Evolutionary conservation across 1,140 invertebrate genomes (phyloP).

Genomic region (Venturia canescens): DNA sequence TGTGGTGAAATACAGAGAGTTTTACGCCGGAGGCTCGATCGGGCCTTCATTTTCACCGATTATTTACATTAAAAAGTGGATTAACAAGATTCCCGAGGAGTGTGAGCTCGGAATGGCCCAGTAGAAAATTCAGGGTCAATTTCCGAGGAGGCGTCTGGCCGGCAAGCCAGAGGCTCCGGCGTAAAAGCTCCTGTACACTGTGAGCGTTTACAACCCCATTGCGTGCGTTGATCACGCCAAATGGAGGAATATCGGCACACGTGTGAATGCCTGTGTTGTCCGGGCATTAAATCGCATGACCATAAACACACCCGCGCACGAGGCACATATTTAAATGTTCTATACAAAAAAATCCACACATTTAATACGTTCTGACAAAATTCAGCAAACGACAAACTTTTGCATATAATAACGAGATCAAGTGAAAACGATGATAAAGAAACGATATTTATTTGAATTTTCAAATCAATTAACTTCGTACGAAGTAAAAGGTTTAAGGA

Average conservation of each 20-base stretch:
- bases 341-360: constrained; percentile 73
- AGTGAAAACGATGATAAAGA: not conserved
- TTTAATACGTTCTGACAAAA: constrained; percentile 77
- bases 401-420: constrained; percentile 73
- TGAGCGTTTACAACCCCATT: not conserved
- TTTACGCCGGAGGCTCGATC: not conserved
- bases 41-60: too few relatives aligned
- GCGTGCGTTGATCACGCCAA: not conserved
- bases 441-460: not conserved
- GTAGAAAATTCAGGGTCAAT: too few relatives aligned
- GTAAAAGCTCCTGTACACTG: not conserved
- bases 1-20: not conserved
- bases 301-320: not conserved
- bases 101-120: too few relatives aligned
- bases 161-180: too few relatives aligned
- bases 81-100: too few relatives aligned
- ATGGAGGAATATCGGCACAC: not conserved
- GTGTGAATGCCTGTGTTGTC: not conserved
- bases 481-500: not conserved
- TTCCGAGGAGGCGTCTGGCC: too few relatives aligned
- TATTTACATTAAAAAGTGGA: too few relatives aligned
- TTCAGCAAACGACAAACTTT: constrained; percentile 78
- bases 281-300: not conserved
- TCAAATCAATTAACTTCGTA: not conserved
- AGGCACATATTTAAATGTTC: constrained; percentile 55